These are phyloP conservation scores for Puntigrus tetrazona DNA, from an alignment of 2,113 vertebrate genomes.

Conservation along the genomic window DNA sequence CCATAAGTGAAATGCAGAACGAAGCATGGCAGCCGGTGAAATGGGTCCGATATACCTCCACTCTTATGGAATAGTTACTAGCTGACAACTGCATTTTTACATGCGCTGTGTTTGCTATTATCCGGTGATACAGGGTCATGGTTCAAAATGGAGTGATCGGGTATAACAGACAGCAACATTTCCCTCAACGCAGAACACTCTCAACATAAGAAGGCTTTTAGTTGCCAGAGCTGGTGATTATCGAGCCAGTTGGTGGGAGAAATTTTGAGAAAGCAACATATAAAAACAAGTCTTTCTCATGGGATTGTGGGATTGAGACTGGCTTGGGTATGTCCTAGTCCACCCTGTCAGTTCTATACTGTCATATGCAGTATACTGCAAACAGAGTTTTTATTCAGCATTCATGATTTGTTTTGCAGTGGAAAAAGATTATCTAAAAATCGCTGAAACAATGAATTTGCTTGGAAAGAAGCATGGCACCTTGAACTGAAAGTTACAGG, in stretches of 20 bases:
- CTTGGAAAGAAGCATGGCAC: not conserved
- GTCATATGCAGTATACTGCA: no score
- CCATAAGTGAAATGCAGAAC: conserved; percentile 35
- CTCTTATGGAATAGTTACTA: conserved; percentile 50
- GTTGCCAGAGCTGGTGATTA: conserved; percentile 14
- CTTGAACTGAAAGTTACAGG: no score
- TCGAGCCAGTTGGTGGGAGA: conserved; percentile 16
- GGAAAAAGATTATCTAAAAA: not conserved
- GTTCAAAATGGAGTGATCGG: conserved; percentile 36
- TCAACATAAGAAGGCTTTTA: conserved; percentile 51
- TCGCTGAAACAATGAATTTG: not conserved
- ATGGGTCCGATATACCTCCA: conserved; percentile 24
- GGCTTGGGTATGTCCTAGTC: not conserved
- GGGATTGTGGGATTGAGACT: not conserved
- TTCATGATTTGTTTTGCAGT: not conserved
- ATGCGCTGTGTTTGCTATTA: conserved; percentile 20
- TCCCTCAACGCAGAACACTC: conserved; percentile 3
- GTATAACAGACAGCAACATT: not conserved
- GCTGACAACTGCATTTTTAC: conserved; percentile 53
- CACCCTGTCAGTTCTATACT: no score
- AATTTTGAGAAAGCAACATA: not conserved
- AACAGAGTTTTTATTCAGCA: not conserved
- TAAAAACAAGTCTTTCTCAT: not conserved
- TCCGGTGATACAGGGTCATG: not conserved
- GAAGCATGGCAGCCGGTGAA: not conserved